Evolutionary conservation across 2,797 vertebrate genomes (phyloP), one percentile per base, ranked within the genome.

Genomic region (Sebastolobus altivelis): DNA sequence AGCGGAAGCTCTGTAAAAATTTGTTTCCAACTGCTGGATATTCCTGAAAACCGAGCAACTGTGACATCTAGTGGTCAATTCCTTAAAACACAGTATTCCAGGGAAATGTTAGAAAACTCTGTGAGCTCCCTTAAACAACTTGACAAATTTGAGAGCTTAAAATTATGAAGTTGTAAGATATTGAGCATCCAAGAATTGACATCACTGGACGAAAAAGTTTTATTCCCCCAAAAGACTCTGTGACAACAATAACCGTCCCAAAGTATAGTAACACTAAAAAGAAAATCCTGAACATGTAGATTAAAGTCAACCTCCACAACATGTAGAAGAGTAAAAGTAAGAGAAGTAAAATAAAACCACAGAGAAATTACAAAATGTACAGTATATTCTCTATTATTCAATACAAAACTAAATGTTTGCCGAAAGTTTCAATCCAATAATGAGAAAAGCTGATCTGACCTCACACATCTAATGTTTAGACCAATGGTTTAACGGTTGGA

Each of bases 11-110:
- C 37, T 77, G 40, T 16, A 68, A 59, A 18, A 37, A 55, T 79
- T 58, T 80, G 6, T 14, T 18, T 65, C 25, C 6, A 27, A 1
- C 8, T 27, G 61, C 10, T 8, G 11, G 54, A 74, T 6, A 18
- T 54, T 38, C 12, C 14, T 52, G 33, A 92, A 93, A 93, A 90
- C 60, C 78, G 89, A 87, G 72, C 95, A 94, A 95, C 87, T 54
- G 3, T 94, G 95, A 89, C 96, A 95, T 92, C 95, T 95, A 92
- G 95, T 95, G 96, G 94, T 49, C 3, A 38, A 70, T 72, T 56
- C 0, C 1, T 6, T n/a, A 77, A 89, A 92, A 65, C 78, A 84
- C 93, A 94, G 7, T 5, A 20, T 13, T 12, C 5, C 11, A 18
- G 49, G 1, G 25, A 63, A 62, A 62, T 20, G 5, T 27, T 1